Evolutionary conservation across 2,888 invertebrate genomes (phyloP).

Genomic region (Caenorhabditis sp.): DNA sequence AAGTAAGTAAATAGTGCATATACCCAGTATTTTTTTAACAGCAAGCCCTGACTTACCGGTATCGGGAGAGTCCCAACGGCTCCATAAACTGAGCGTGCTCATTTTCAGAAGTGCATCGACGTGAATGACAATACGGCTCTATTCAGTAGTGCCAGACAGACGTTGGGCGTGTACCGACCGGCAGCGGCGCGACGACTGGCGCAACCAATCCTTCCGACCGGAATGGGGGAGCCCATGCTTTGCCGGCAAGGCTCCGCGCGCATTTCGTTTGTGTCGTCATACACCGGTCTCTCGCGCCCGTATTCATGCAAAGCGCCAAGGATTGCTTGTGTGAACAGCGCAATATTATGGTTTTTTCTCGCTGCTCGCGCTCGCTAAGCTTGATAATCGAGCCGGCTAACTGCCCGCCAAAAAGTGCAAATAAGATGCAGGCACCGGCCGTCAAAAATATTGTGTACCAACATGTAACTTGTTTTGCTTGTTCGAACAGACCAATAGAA

Average conservation of each 20-base stretch:
- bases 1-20: too few species aligned
- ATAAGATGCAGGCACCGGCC: slow-evolving; percentile 32
- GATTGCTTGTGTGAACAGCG: slow-evolving; percentile 52
- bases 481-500: neutral
- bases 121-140: slow-evolving; percentile 15
- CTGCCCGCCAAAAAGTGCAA: slow-evolving; percentile 47
- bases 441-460: slow-evolving; percentile 21
- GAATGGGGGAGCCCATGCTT: slow-evolving; percentile 39
- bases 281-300: slow-evolving; percentile 46
- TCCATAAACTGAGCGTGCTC: slow-evolving; percentile 38
- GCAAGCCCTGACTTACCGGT: slow-evolving; percentile 22
- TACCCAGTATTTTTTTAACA: too few species aligned
- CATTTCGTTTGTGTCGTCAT: slow-evolving; percentile 48
- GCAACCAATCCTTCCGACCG: slow-evolving; percentile 42
- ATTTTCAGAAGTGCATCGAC: slow-evolving; percentile 43
- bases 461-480: slow-evolving; percentile 21
- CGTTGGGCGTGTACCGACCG: slow-evolving; percentile 46
- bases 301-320: slow-evolving; percentile 38
- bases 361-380: slow-evolving; percentile 21
- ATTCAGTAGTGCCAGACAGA: slow-evolving; percentile 37
- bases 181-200: slow-evolving; percentile 18
- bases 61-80: slow-evolving; percentile 55
- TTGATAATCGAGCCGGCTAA: slow-evolving; percentile 53
- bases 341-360: slow-evolving; percentile 53
- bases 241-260: slow-evolving; percentile 15